phyloP scores from a whole-genome alignment of 2,797 vertebrate genomes.

The Ptychobarbus kaznakovi region DNA sequence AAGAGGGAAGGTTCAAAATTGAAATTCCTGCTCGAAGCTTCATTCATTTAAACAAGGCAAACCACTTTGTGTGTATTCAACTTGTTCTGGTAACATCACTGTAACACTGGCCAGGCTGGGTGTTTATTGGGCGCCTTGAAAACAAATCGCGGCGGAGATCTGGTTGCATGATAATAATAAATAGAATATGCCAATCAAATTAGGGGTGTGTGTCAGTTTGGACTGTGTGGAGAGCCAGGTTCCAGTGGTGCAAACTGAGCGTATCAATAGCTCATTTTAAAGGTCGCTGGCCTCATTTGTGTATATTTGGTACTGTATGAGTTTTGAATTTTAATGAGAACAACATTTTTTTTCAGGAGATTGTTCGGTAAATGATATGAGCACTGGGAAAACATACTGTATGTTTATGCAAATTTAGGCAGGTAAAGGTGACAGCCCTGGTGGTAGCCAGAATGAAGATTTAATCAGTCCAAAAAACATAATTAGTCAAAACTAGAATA shows the following conservation, averaged over 20 bases:
- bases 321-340: constrained; percentile 49
- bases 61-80: constrained; percentile 69
- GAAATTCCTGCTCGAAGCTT: constrained; percentile 57
- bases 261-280: constrained; percentile 66
- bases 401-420: constrained; percentile 44
- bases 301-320: constrained; percentile 55
- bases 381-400: background rate
- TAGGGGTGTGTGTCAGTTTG: constrained; percentile 65
- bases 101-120: constrained; percentile 35
- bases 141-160: constrained; percentile 67
- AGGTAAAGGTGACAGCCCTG: background rate
- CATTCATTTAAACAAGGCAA: constrained; percentile 64
- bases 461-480: background rate
- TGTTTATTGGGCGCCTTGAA: constrained; percentile 70
- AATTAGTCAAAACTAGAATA: background rate
- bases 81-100: constrained; percentile 72
- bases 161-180: constrained; percentile 75
- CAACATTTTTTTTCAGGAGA: background rate
- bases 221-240: constrained; percentile 64
- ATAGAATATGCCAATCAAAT: constrained; percentile 82
- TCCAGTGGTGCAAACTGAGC: constrained; percentile 57
- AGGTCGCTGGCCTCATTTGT: constrained; percentile 70
- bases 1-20: constrained; percentile 61
- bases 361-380: background rate
- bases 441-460: constrained; percentile 26